phyloP scores from a whole-genome alignment of 2,888 invertebrate genomes.

The Lamellibrachia columna region DNA sequence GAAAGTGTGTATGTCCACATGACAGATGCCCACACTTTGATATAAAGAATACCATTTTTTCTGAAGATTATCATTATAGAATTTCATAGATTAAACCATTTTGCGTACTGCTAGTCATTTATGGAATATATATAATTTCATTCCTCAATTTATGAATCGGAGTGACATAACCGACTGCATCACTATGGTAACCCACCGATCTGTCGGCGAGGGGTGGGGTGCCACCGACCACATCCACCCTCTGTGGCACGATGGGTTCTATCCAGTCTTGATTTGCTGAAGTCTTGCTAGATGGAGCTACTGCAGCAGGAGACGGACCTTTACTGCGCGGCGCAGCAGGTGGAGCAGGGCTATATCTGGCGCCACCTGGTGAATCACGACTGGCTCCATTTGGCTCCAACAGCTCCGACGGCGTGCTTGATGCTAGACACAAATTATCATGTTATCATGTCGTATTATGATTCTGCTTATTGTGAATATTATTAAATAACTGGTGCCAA shows the following conservation, averaged over 20 bases:
- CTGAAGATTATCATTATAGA: no score
- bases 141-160: not conserved
- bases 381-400: constrained; percentile 18
- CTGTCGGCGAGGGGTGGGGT: constrained; percentile 45
- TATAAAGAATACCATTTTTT: no score
- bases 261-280: constrained; percentile 37
- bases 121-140: not conserved
- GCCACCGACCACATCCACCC: constrained; percentile 38
- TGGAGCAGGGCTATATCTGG: constrained; percentile 28
- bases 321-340: constrained; percentile 31
- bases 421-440: not conserved
- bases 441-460: not conserved
- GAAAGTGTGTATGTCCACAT: no score
- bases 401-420: not conserved
- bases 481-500: not conserved
- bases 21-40: no score
- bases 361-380: constrained; percentile 33
- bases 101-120: not conserved
- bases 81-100: no score
- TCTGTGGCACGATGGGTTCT: constrained; percentile 39
- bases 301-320: constrained; percentile 24
- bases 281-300: constrained; percentile 27
- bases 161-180: not conserved
- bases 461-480: not conserved
- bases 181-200: constrained; percentile 8